Conservation (phyloP, 37 sponge, comb jelly and placozoan species). For the Agelas oroides region DNA sequence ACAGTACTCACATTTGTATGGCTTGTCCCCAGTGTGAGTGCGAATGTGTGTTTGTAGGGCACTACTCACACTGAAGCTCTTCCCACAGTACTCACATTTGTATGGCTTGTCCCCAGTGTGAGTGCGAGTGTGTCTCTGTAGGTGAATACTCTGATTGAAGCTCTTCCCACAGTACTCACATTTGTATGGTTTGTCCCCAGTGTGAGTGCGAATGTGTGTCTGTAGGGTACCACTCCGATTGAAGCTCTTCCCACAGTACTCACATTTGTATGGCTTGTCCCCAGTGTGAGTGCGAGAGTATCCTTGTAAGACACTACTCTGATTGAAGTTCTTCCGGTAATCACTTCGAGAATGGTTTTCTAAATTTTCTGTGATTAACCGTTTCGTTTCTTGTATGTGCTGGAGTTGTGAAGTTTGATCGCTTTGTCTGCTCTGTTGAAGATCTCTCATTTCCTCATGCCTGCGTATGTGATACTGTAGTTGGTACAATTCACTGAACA, state of each 20-base stretch:
- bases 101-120: constrained; percentile 86
- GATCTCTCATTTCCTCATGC: constrained; percentile 15
- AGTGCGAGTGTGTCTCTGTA: constrained; percentile 47
- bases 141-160: constrained; percentile 40
- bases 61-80: constrained; percentile 55
- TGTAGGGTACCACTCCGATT: constrained; percentile 18
- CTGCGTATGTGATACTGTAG: constrained; percentile 62
- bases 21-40: constrained; percentile 20
- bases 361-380: neutral
- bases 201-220: constrained; percentile 63
- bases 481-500: constrained; percentile 45
- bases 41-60: constrained; percentile 80
- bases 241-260: constrained; percentile 60
- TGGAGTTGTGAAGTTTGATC: neutral
- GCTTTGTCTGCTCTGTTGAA: too few species aligned
- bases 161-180: constrained; percentile 63
- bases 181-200: constrained; percentile 64
- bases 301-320: constrained; percentile 34
- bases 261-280: constrained; percentile 73
- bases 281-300: constrained; percentile 77
- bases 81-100: constrained; percentile 74
- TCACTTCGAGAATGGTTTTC: neutral
- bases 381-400: neutral
- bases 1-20: constrained; percentile 39
- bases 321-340: constrained; percentile 66